Evolutionary conservation across 1,140 invertebrate genomes (phyloP), one percentile per base, ranked within the genome.

Genomic region (Idris sp.): DNA sequence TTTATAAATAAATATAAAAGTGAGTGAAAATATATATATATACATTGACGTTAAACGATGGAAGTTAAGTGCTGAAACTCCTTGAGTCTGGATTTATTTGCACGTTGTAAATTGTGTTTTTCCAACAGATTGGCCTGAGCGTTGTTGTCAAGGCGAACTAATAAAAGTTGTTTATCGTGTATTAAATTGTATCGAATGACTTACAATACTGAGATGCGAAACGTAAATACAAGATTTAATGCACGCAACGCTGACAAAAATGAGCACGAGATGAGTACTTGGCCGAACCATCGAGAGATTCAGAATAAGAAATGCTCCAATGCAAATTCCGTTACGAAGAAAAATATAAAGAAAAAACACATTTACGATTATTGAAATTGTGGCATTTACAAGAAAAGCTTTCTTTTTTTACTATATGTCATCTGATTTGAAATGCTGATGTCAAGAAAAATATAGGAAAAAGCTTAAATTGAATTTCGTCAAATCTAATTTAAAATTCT

Each of bases 131-230:
- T 61, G 48, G 40, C 54, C 36, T 22, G 43, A 48, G 41, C 58
- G 35, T 48, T 10, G 56, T 48, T 54, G 67, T 71, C 56, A 48
- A 54, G 56, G 46, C 16, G 33, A 61, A 43, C 56, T 51, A 71
- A 71, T 71, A 71, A 61, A 71, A 71, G 67, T 71, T 61, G 67
- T 71, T 72, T 58, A 62, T 72, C 49, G 68, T 62, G 49, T 72
- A 72, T 72, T 72, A 62, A 72, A 72, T 56, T 56, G 58, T 56
- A 62, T 62, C 56, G 41, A 62, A 61, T 71, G 67, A 71, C 46
- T 61, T 53, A 69, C 54, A 54, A 71, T 71, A 62, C 26, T 26
- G 15, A 11, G 15, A 40, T 41, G 54, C 25, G 43, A 62, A 40
- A 56, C 48, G 41, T 71, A 71, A 71, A 62, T 62, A 72, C 49